Base-by-base conservation (phyloP, 1,140 invertebrate genomes). In the Calosoma granatense region DNA sequence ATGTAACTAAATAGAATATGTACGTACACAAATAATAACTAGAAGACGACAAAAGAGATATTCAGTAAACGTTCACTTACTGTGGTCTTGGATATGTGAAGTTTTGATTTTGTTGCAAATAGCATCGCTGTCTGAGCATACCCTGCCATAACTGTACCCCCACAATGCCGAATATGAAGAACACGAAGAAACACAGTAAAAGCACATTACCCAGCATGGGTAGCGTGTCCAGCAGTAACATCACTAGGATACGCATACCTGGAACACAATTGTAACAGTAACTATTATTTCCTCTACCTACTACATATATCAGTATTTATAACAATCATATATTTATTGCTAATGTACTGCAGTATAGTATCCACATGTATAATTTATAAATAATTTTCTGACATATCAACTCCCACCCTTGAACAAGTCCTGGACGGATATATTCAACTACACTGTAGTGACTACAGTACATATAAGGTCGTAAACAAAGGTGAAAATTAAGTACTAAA, bases 141-240 rank as follows among this genome's bases (percentile, higher is more conserved):
- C 97, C 97, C 67, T 97, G 92, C 97, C 97, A 99, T 11, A 99
- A 79, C 73, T 99, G 97, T 12, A 99, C 97, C 1, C 97, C 97
- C 59, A 99, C 91, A 67, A 99, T 99, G 51, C 97, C 97, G 71
- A 99, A 99, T 70, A 99, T 99, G 82, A 99, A 99, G 83, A 99
- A 99, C 36, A 99, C 96, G 78, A 99, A 99, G 80, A 99, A 99
- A 77, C 97, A 99, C 39, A 99, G 78, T 39, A 99, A 80, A 55
- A 99, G 79, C 22, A 99, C 97, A 74, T 99, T 99, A 53, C 97
- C 97, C 65, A 99, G 75, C 97, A 99, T 99, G 1, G 97, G 97
- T 57, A 99, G 80, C 1, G 97, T 99, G 73, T 99, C 97, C 64
- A 99, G 79, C n/a, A 99, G 81, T 23, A 99, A 76, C 94, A 97